phyloP scores from a whole-genome alignment of 2,113 vertebrate species.

The Procavia capensis region DNA sequence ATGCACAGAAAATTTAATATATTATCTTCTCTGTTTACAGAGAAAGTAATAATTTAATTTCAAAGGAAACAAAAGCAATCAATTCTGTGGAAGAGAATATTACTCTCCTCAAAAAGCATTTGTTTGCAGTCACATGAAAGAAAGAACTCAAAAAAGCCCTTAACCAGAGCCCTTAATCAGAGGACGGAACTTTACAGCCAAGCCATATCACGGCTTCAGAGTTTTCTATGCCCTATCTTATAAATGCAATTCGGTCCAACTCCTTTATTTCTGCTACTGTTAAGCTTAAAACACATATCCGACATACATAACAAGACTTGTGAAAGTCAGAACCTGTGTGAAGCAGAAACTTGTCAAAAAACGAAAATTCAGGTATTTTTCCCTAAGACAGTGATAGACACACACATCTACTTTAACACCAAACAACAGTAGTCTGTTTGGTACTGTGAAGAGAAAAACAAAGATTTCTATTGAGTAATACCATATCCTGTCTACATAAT shows the following conservation, averaged over 20 bases:
- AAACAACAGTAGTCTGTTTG: not conserved
- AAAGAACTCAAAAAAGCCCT: not conserved
- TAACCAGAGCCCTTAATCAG: slow-evolving; percentile 13
- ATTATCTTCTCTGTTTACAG: not conserved
- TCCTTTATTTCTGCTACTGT: not conserved
- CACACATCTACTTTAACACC: not conserved
- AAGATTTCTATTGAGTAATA: not conserved
- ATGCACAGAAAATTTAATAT: slow-evolving; percentile 20
- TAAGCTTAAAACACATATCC: not conserved
- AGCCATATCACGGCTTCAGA: not conserved
- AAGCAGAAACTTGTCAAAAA: too few relatives aligned
- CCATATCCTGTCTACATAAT: not conserved
- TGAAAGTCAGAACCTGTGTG: not conserved
- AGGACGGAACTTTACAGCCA: not conserved
- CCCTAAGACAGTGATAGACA: too few relatives aligned
- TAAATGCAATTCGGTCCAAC: not conserved
- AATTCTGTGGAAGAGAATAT: not conserved
- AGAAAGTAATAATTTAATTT: slow-evolving; percentile 4
- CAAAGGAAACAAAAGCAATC: slow-evolving; percentile 15
- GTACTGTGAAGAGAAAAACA: not conserved
- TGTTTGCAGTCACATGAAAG: not conserved
- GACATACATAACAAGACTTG: not conserved
- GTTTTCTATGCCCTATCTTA: not conserved
- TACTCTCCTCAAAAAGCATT: not conserved
- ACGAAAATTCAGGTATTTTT: too few relatives aligned